phyloP scores from a whole-genome alignment of 2,888 invertebrate genomes.

The Latrodectus hesperus region DNA sequence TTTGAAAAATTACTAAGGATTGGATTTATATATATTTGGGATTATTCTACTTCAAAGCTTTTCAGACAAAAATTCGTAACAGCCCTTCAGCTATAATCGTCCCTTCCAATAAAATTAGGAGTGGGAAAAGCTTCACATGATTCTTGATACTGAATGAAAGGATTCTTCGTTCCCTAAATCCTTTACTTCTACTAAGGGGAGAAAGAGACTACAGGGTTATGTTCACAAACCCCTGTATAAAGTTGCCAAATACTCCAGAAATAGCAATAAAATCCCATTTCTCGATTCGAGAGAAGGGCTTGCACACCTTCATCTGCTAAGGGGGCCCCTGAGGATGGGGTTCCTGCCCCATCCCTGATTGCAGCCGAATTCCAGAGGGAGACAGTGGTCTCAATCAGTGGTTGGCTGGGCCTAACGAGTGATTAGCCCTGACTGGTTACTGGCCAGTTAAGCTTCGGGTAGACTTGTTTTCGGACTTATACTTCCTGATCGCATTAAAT shows the following conservation, averaged over 20 bases:
- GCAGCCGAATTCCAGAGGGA: constrained; percentile 42
- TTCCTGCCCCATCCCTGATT: constrained; percentile 35
- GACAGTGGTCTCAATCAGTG: constrained; percentile 27
- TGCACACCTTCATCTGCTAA: constrained; percentile 6
- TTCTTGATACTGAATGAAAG: too few relatives aligned
- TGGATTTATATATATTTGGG: too few relatives aligned
- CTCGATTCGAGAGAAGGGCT: background rate
- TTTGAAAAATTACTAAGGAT: too few relatives aligned
- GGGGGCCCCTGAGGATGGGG: constrained; percentile 18
- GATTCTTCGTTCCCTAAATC: background rate
- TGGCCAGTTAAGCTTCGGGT: constrained; percentile 20
- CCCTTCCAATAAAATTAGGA: background rate
- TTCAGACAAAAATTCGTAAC: too few relatives aligned
- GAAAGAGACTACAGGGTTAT: background rate
- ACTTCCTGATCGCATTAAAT: constrained; percentile 38
- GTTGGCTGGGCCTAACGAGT: constrained; percentile 54
- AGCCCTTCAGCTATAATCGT: background rate
- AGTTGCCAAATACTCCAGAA: constrained; percentile 35
- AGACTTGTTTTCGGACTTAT: background rate
- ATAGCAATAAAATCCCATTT: constrained; percentile 48
- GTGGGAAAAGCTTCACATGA: background rate
- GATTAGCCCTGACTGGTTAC: constrained; percentile 64
- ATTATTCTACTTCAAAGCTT: too few relatives aligned
- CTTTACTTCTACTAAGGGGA: background rate
- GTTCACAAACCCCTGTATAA: background rate